A percentile compares a stretch with the other conserved stretches of the same genome.
phyloP scores from a whole-genome alignment of 2,888 invertebrate genomes.

The Plagodis dolabraria region DNA sequence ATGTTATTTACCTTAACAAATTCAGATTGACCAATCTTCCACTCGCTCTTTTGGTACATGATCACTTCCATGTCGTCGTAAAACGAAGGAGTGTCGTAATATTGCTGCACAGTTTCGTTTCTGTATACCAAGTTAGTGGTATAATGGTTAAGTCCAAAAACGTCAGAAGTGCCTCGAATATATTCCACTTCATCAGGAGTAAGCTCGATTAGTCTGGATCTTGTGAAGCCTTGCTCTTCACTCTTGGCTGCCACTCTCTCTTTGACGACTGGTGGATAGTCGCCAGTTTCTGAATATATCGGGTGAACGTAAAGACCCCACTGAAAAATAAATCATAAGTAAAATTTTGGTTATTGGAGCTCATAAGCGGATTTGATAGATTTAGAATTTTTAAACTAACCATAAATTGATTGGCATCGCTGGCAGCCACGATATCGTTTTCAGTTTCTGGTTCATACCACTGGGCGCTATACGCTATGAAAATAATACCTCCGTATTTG shows the following conservation, averaged over 20 bases:
- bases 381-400: slow-evolving; percentile 43
- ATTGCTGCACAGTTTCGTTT: slow-evolving; percentile 43
- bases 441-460: slow-evolving; percentile 72
- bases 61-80: slow-evolving; percentile 43
- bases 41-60: slow-evolving; percentile 37
- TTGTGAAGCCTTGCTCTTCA: slow-evolving; percentile 64
- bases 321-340: slow-evolving; percentile 47
- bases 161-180: slow-evolving; percentile 55
- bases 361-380: no score
- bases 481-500: slow-evolving; percentile 62
- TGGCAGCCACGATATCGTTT: slow-evolving; percentile 71
- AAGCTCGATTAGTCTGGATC: slow-evolving; percentile 71
- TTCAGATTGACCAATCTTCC: slow-evolving; percentile 41
- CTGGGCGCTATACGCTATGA: slow-evolving; percentile 80
- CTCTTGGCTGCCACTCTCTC: slow-evolving; percentile 81
- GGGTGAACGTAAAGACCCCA: slow-evolving; percentile 86
- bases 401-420: slow-evolving; percentile 76
- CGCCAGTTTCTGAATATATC: slow-evolving; percentile 83
- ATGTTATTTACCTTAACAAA: slow-evolving; percentile 32
- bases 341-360: not conserved
- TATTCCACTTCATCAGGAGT: slow-evolving; percentile 63
- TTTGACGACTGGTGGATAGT: slow-evolving; percentile 86
- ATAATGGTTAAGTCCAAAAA: slow-evolving; percentile 86
- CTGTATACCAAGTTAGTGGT: slow-evolving; percentile 63
- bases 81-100: slow-evolving; percentile 43